Base-by-base conservation (phyloP, 2,888 invertebrate species). In the Pegoplata infirma region DNA sequence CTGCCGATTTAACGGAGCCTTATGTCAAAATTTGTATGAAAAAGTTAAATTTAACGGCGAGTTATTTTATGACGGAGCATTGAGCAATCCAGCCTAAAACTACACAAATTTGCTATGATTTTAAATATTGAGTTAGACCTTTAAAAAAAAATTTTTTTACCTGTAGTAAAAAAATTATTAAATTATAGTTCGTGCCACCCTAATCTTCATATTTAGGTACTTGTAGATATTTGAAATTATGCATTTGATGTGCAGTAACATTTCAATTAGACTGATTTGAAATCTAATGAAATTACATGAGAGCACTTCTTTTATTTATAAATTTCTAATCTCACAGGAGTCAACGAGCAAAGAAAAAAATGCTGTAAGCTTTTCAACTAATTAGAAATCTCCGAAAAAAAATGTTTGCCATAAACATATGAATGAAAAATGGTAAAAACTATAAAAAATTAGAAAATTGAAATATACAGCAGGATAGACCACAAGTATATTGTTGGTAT, bases 181-280 rank as follows among this genome's bases (percentile, higher is more conserved):
- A n/a, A n/a, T n/a, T n/a, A n/a, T n/a, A n/a, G n/a, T n/a, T n/a
- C n/a, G n/a, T n/a, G n/a, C n/a, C n/a, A n/a, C n/a, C n/a, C n/a
- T n/a, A n/a, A n/a, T n/a, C n/a, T n/a, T 23, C 4, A 6, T 23
- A 23, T 61, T 3, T 25, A 25, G 25, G 23, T 40, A 25, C 40
- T 51, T 16, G 1, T 21, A 32, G 32, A 32, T n/a, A n/a, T n/a
- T n/a, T n/a, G n/a, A 32, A 32, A 32, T 32, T 7, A 1, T 32
- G 1, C 12, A 10, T 32, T 32, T 10, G 1, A 5, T 28, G 6
- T 73, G 64, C 44, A 56, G 61, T 63, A 76, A 36, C 49, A 51
- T 74, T 78, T 73, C 78, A 78, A 77, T 74, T 78, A 78, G 69
- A 74, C 64, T 78, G 74, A 74, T 74, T 73, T 78, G 69, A 69